Evolutionary conservation across 2,888 invertebrate genomes (phyloP), one percentile per base, ranked within the genome.

Genomic region (Dione vanillae): DNA sequence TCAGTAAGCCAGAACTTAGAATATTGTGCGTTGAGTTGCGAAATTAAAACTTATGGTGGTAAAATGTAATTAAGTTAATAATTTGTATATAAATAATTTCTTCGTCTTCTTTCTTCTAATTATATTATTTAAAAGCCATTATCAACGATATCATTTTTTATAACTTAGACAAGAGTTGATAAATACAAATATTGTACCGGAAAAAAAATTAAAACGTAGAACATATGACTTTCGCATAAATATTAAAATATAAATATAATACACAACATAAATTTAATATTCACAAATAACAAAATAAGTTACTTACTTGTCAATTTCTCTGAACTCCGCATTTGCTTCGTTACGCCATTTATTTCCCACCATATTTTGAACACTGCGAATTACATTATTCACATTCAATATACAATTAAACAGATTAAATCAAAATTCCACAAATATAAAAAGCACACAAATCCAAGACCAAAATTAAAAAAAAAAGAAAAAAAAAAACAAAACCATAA

Each of bases 291-390:
- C 0, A 54, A 54, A n/a, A 35, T 12, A 27, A 41, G 11, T 12
- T 52, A 83, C 85, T 85, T 73, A 89, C 89, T 83, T 86, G 43
- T 88, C 87, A 43, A 78, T 77, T 37, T 87, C 87, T 65, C 82
- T 83, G 72, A 80, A 82, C 20, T 88, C 88, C 1, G 72, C 71
- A 56, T 72, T 71, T 12, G 84, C 75, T 45, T 89, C 89, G 7
- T 82, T 77, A 67, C 89, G 88, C 90, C 89, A 89, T 74, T 89
- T 87, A 58, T 82, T 78, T 41, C 84, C 88, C 19, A 87, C 86
- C 81, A 89, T 84, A 75, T 85, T 89, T 72, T 87, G 87, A 45
- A 88, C 85, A 43, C 90, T 90, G 83, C 27, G 84, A 86, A 67
- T 64, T 51, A 27, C 5, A 58, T 52, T 35, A 11, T 37, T 56